Conservation (phyloP, 2,888 invertebrate genomes). For the Palloptera scutellata region DNA sequence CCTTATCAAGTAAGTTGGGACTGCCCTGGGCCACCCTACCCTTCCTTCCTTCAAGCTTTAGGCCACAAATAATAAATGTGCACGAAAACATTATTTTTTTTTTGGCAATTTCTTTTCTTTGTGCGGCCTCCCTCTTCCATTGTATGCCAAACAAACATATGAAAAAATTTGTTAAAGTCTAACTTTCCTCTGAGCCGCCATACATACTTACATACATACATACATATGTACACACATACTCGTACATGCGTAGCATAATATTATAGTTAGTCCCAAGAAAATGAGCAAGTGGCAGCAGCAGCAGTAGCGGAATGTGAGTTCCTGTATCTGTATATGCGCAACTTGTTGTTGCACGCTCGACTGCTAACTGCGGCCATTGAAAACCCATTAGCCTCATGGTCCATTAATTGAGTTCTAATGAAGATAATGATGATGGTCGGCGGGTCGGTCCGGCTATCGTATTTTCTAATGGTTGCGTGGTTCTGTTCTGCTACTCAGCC, state of each 20-base stretch:
- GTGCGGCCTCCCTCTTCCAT: background rate
- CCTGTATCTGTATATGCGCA: background rate
- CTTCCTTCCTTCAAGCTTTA: background rate
- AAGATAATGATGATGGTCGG: slow-evolving; percentile 35
- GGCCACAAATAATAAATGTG: background rate
- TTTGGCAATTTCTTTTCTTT: background rate
- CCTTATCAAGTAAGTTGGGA: background rate
- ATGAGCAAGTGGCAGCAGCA: background rate
- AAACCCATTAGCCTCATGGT: slow-evolving; percentile 56
- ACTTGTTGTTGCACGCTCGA: background rate
- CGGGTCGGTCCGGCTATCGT: background rate
- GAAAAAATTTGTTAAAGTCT: background rate
- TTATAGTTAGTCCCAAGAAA: background rate
- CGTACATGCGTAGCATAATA: background rate
- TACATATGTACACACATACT: background rate
- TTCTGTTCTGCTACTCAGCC: background rate
- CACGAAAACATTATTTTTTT: background rate
- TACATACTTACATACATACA: background rate
- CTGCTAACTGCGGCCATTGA: slow-evolving; percentile 41
- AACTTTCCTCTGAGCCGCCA: background rate
- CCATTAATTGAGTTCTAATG: slow-evolving; percentile 57
- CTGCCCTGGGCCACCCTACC: background rate
- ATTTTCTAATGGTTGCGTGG: background rate
- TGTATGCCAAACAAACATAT: background rate
- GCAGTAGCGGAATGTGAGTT: background rate